Base-by-base conservation (phyloP, 2,113 vertebrate genomes). In the Oceanodroma tethys region DNA sequence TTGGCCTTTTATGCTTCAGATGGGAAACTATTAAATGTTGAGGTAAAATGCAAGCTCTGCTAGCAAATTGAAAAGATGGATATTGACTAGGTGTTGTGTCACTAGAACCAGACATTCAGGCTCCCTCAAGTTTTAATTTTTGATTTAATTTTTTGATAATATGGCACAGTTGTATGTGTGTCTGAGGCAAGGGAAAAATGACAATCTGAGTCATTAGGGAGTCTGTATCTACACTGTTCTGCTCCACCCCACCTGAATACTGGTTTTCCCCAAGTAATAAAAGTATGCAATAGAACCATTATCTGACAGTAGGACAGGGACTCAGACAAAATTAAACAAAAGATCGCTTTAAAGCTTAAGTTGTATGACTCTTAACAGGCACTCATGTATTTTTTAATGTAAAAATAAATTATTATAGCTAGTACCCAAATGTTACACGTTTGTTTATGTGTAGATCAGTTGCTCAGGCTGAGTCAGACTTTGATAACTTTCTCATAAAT, bases 131-230 rank as follows among this genome's bases (percentile, higher is more conserved):
- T 97, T 98, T 98, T 98, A 98, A 98, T 97, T 98, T 98, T 97
- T 98, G 82, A 98, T 98, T 98, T 98, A 98, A 97, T 98, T 98
- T 98, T 97, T 98, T 98, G 96, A 98, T 98, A 98, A 96, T 89
- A 81, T 56, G 36, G 83, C 86, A 95, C 84, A 94, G 91, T 96
- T 96, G 52, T 83, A 96, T 23, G 52, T 83, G 79, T 97, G 88
- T 97, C 96, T 97, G 93, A 97, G 76, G 91, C 86, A 95, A 67
- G 56, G 92, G 48, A 74, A 89, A 95, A 96, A 97, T 86, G 91
- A 92, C 85, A 95, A 93, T 78, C 59, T 56, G 85, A 94, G 95
- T 47, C 84, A 79, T 95, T 93, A 93, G 88, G 79, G 95, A 91
- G 18, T 58, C 70, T 93, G 47, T 70, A 47, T 96, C 85, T 92